Percentiles rank a stretch among this genome's conserved stretches.
Conservation (phyloP, 2,113 vertebrate genomes). For the Callipepla californica region DNA sequence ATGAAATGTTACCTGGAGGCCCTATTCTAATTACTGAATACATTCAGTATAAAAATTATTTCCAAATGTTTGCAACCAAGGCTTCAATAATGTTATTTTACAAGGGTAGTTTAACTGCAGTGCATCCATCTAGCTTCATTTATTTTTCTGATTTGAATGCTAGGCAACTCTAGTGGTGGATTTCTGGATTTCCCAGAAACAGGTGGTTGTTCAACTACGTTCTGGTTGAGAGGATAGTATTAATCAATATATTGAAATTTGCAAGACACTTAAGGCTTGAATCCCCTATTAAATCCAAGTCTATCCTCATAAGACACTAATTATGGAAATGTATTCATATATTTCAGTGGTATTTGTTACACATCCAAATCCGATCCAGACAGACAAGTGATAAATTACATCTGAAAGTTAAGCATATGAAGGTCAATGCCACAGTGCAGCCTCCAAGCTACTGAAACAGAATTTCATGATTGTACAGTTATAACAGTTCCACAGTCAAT, state of each 20-base stretch:
- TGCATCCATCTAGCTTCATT: neutral
- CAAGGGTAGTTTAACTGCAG: neutral
- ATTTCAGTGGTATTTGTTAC: conserved; percentile 42
- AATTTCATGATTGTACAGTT: neutral
- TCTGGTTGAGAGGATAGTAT: conserved; percentile 26
- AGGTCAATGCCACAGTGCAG: neutral
- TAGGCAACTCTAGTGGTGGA: neutral
- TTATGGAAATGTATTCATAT: conserved; percentile 53
- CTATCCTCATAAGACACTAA: conserved; percentile 31
- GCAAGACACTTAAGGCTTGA: conserved; percentile 25
- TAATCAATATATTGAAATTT: conserved; percentile 56
- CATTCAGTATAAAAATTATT: conserved; percentile 21
- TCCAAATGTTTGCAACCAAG: conserved; percentile 21
- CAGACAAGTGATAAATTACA: conserved; percentile 7
- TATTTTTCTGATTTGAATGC: conserved; percentile 12
- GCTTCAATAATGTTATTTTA: neutral
- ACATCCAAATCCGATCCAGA: conserved; percentile 14
- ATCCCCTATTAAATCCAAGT: conserved; percentile 25
- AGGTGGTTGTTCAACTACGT: conserved; percentile 13
- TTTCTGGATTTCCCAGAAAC: conserved; percentile 39
- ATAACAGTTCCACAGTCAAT: neutral
- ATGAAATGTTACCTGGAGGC: conserved; percentile 27
- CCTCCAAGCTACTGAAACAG: neutral
- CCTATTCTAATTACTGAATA: conserved; percentile 27
- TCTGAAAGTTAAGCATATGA: neutral